Evolutionary conservation across 2,888 invertebrate genomes (phyloP).

Genomic region (Meta bourneti): DNA sequence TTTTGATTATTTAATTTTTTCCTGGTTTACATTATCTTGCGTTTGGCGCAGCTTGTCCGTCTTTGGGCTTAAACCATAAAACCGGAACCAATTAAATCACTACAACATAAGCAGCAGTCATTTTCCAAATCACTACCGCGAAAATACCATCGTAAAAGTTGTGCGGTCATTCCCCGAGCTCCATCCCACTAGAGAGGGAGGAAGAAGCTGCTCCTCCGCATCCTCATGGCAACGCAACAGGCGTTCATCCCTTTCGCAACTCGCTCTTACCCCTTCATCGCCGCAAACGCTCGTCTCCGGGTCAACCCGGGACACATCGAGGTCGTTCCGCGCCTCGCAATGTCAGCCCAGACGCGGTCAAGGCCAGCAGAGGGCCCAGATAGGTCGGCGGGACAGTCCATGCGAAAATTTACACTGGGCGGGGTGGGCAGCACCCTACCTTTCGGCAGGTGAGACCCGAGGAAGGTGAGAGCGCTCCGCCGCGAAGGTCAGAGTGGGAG

Average conservation of each 20-base stretch:
- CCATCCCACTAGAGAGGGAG: too few species aligned
- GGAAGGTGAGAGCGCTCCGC: not conserved
- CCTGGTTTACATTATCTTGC: too few species aligned
- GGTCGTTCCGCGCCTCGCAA: constrained; percentile 48
- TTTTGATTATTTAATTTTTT: too few species aligned
- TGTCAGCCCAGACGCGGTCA: constrained; percentile 61
- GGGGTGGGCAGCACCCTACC: constrained; percentile 26
- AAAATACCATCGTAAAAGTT: not conserved
- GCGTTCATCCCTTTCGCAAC: not conserved
- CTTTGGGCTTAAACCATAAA: too few species aligned
- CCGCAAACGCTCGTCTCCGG: constrained; percentile 32
- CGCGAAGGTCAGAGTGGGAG: constrained; percentile 52
- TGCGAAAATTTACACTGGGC: constrained; percentile 28
- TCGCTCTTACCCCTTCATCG: constrained; percentile 26
- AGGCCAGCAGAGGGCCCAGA: constrained; percentile 39
- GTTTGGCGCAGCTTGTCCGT: too few species aligned
- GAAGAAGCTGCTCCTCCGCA: not conserved
- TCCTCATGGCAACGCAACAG: constrained; percentile 7
- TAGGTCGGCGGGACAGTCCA: constrained; percentile 60
- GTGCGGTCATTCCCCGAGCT: not conserved
- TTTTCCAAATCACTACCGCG: too few species aligned
- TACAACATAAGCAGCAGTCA: not conserved
- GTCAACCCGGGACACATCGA: constrained; percentile 50
- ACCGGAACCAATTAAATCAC: not conserved
- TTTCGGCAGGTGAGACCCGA: constrained; percentile 28